Evolutionary conservation across 2,113 vertebrate genomes (phyloP), one percentile per base, ranked within the genome.

Genomic region (Melospiza georgiana): DNA sequence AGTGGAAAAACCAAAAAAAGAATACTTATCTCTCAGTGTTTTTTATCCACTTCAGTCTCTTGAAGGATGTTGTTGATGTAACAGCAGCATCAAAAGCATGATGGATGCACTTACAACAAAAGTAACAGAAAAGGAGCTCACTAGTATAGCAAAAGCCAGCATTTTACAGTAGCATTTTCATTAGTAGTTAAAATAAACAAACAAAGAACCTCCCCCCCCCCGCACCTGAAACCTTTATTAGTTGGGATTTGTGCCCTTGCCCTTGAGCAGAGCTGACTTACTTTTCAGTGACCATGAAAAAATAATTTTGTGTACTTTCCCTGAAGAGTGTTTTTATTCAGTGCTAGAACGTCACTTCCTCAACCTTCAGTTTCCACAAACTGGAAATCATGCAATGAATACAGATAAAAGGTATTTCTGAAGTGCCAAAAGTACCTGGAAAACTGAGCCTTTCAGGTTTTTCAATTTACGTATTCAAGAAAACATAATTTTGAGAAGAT

Each of bases 141-240:
- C 15, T 27, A 41, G 1, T 67, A 14, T 61, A 89, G 59, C 12
- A 58, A 69, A 90, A 80, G 2, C 2, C 11, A 89, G 5, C 5
- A 28, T 81, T 92, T 78, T 71, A 15, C 14, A 55, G 12, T 18
- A 68, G 19, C 39, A 22, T 82, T 82, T 91, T 65, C 5, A 20
- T 76, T 87, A 25, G 66, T 66, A 54, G 52, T 84, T 75, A 48
- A 89, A 69, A 51, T 7, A 41, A 61, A 15, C 6, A 46, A 90
- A 58, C 0, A 21, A 77, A 57, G 4, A 75, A 10, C 1, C 4
- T 1, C 1, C 1, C 2, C 11, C 35, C 35, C 35, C 35, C 35
- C 35, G 5, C 23, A 43, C 30, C 11, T 52, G 22, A 55, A 89
- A 35, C 6, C 2, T 59, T 46, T 63, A 13, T 87, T 82, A 72